These are phyloP conservation scores for Hippocampus guttulatus DNA, from an alignment of 2,113 vertebrate species.

Conservation along the genomic window DNA sequence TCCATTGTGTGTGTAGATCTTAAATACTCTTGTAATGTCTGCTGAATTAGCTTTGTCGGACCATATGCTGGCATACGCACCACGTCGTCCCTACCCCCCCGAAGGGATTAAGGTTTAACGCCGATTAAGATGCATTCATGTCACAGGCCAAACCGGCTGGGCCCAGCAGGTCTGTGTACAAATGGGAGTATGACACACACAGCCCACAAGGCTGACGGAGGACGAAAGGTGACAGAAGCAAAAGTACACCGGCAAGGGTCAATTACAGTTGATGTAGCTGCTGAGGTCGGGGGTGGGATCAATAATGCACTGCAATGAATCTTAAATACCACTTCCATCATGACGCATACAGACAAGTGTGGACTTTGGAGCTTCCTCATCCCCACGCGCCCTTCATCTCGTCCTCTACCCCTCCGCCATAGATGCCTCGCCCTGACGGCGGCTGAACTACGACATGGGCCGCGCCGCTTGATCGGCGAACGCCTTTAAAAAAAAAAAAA, in stretches of 20 bases:
- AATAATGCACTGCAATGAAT: conserved; percentile 55
- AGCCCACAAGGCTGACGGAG: conserved; percentile 19
- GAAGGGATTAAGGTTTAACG: conserved; percentile 65
- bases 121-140: conserved; percentile 62
- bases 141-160: conserved; percentile 26
- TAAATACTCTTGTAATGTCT: conserved; percentile 23
- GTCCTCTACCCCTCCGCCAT: conserved; percentile 3
- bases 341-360: conserved; percentile 45
- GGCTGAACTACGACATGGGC: conserved; percentile 45
- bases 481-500: conserved; percentile 32
- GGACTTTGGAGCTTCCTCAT: conserved; percentile 21
- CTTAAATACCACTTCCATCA: conserved; percentile 54
- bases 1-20: not conserved
- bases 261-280: conserved; percentile 55
- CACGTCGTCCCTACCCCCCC: conserved; percentile 44
- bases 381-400: conserved; percentile 26
- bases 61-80: conserved; percentile 56
- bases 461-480: conserved; percentile 43
- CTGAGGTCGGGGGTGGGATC: conserved; percentile 29
- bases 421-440: conserved; percentile 43
- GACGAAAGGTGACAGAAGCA: conserved; percentile 42
- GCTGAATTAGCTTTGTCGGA: conserved; percentile 51
- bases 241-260: conserved; percentile 26
- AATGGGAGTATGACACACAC: conserved; percentile 28
- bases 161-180: conserved; percentile 45